Percentiles rank a stretch among this genome's conserved stretches.
phyloP scores from a whole-genome alignment of 1,140 invertebrate species.

The Carposina sasakii region DNA sequence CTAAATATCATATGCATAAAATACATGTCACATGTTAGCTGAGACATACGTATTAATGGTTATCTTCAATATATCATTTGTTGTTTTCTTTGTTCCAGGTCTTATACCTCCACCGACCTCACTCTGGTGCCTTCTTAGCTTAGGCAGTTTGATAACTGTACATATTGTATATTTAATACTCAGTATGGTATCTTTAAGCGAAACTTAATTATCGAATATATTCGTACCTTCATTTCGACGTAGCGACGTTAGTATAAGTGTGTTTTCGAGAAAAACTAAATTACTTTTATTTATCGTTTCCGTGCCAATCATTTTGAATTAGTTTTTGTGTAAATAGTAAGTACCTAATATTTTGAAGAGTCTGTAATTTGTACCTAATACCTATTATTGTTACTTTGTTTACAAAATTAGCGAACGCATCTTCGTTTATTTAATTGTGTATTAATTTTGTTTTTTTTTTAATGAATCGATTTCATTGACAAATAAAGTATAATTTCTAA shows the following conservation, averaged over 20 bases:
- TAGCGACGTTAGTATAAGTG: no score
- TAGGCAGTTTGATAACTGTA: conserved; percentile 50
- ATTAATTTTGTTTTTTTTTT: conserved; percentile 41
- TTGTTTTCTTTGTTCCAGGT: conserved; percentile 53
- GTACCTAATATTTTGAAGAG: conserved; percentile 22
- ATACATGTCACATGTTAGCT: no score
- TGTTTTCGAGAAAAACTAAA: conserved; percentile 30
- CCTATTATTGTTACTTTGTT: conserved; percentile 7
- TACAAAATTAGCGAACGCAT: conserved; percentile 40
- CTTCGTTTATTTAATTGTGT: conserved; percentile 36
- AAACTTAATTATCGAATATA: conserved; percentile 61
- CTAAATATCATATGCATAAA: no score
- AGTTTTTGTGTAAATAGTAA: conserved; percentile 43
- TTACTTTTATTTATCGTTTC: conserved; percentile 39
- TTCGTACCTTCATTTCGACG: conserved; percentile 48
- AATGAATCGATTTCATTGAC: conserved; percentile 43
- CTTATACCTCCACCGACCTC: conserved; percentile 66
- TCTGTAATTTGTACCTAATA: conserved; percentile 18
- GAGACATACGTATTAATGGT: no score
- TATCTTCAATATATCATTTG: no score
- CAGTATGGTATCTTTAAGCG: conserved; percentile 41
- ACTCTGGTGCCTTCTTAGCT: conserved; percentile 67
- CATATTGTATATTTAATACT: conserved; percentile 60
- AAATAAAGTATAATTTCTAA: conserved; percentile 54
- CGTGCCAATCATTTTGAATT: conserved; percentile 34